A percentile compares a stretch with the other conserved stretches of the same genome.
Conservation (phyloP, 1,140 invertebrate genomes). For the Scaptomyza graminum region DNA sequence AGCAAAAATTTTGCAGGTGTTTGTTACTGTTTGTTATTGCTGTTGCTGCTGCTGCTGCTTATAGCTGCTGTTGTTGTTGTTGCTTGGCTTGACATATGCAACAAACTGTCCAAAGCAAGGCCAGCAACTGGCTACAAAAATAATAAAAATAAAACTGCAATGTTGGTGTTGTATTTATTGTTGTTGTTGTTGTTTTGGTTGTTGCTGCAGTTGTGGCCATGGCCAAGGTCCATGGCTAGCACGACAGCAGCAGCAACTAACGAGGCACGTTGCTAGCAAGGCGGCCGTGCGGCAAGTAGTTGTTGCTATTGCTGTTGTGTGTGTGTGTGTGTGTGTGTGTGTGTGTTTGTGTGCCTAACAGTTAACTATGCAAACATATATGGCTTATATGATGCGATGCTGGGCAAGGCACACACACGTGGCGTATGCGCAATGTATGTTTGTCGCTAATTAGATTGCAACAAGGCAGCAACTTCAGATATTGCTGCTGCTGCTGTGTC, state of each 20-base stretch:
- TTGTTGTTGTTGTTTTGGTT: not conserved
- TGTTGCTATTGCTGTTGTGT: not conserved
- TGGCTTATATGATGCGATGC: slow-evolving; percentile 43
- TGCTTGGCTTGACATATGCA: slow-evolving; percentile 45
- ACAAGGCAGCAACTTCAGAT: not conserved
- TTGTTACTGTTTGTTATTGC: slow-evolving; percentile 16
- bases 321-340: not conserved
- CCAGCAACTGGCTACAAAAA: slow-evolving; percentile 34
- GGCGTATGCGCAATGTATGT: slow-evolving; percentile 64
- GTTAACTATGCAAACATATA: slow-evolving; percentile 64
- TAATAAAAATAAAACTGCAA: slow-evolving; percentile 4
- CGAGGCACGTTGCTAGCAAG: slow-evolving; percentile 64
- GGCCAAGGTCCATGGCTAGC: slow-evolving; percentile 39
- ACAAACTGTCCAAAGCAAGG: slow-evolving; percentile 48
- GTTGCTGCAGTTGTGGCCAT: slow-evolving; percentile 25
- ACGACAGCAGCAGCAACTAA: slow-evolving; percentile 40
- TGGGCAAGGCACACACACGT: slow-evolving; percentile 43
- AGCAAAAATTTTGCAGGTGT: slow-evolving; percentile 38
- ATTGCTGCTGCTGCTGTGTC: not conserved
- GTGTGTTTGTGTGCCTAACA: slow-evolving; percentile 47
- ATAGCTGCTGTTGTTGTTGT: slow-evolving; percentile 10
- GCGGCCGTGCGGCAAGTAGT: slow-evolving; percentile 69
- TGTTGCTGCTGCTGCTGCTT: not conserved
- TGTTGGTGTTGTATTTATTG: slow-evolving; percentile 12
- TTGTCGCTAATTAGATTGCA: slow-evolving; percentile 53